phyloP scores from a whole-genome alignment of 2,888 invertebrate genomes.

The Morinoia aosen region DNA sequence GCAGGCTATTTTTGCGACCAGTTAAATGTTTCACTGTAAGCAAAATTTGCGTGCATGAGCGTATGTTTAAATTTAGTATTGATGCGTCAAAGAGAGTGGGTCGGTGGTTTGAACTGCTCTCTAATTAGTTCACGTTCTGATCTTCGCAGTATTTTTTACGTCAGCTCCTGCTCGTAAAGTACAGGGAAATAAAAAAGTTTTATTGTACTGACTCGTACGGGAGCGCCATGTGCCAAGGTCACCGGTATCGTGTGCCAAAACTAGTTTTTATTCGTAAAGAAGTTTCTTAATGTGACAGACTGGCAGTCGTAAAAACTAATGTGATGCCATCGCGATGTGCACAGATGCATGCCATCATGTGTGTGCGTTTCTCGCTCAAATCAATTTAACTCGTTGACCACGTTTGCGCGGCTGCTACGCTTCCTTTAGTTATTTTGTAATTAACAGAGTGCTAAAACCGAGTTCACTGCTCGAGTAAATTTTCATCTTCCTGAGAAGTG shows the following conservation, averaged over 20 bases:
- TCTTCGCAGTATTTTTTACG: background rate
- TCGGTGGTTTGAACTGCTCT: background rate
- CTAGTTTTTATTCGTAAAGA: background rate
- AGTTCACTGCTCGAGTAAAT: no score
- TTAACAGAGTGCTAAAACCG: no score
- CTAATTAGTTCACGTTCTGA: background rate
- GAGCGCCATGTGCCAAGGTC: background rate
- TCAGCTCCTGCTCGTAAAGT: background rate
- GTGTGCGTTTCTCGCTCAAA: background rate
- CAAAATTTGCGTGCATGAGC: background rate
- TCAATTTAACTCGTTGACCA: background rate
- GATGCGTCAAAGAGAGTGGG: background rate
- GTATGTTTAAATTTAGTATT: background rate
- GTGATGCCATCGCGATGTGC: background rate
- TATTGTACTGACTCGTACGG: background rate
- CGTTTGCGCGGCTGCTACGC: no score
- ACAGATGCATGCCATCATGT: background rate
- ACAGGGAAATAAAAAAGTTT: background rate
- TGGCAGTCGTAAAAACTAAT: background rate
- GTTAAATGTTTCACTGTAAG: background rate
- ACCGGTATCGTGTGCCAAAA: background rate
- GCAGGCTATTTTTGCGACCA: no score
- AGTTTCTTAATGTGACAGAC: background rate
- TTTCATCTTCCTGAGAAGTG: no score
- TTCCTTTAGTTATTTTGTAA: no score